Base-by-base conservation (phyloP, 1,140 invertebrate genomes). In the Aporrectodea caliginosa region DNA sequence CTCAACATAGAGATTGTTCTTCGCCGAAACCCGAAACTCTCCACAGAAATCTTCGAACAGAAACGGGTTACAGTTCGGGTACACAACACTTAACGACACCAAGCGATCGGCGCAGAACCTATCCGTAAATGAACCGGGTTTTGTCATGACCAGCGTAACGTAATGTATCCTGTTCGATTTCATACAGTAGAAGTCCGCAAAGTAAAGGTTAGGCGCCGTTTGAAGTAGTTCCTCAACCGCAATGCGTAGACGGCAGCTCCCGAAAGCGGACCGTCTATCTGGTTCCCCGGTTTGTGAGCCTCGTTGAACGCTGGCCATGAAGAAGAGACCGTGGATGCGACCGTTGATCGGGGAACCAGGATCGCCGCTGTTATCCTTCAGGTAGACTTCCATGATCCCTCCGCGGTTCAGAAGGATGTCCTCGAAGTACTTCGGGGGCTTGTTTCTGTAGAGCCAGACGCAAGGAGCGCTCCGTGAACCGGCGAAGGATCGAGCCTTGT, bases 161-260 rank as follows among this genome's bases (percentile, higher is more conserved):
- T 84, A 82, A 77, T 84, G 83, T 30, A 78, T 80, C 31, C 69
- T 73, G 78, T 79, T 75, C n/a, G n/a, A n/a, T 30, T 81, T 81
- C 35, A 69, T 78, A 73, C 82, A 84, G 80, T 83, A 84, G 68
- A 82, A 85, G 77, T 85, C 83, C 14, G 84, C 82, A 79, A 85
- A 85, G 69, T 85, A 85, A 43, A 85, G 33, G 22, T 83, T 81
- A 6, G 43, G 77, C 16, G 73, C 43, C 2, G 29, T n/a, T n/a
- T n/a, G 16, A 14, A 29, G n/a, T 16, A 35, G 27, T 31, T n/a
- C 0, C 1, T 73, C 22, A 22, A 29, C 76, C 2, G 69, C 16
- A 34, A 75, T 58, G 32, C 16, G 12, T 16, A 75, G 43, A 74
- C 35, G 22, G n/a, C 27, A 1, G 34, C 16, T 31, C n/a, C 69